Conservation (phyloP, 2,113 vertebrate genomes). For the Mastomys coucha region DNA sequence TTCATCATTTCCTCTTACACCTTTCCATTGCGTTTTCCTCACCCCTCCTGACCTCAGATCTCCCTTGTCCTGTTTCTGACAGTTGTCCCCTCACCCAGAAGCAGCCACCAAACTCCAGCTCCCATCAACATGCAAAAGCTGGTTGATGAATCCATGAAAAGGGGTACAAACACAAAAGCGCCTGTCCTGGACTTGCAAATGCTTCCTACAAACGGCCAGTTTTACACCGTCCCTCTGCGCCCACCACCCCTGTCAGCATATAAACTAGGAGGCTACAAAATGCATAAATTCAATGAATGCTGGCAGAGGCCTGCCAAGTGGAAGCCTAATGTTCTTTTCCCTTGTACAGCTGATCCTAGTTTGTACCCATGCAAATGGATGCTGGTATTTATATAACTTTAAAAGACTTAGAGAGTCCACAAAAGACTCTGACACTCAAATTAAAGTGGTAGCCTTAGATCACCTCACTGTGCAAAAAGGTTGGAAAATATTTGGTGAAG, state of each 20-base stretch:
- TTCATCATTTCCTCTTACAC: background rate
- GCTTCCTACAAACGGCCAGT: conserved; percentile 36
- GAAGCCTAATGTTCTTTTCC: conserved; percentile 54
- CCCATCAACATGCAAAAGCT: conserved; percentile 10
- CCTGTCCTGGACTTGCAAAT: background rate
- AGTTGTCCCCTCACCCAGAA: background rate
- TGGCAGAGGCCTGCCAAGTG: conserved; percentile 10
- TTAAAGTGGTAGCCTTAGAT: conserved; percentile 75
- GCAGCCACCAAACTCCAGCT: background rate
- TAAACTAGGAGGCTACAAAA: background rate
- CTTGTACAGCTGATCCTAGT: conserved; percentile 49
- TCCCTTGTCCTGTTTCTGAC: background rate
- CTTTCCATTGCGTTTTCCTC: background rate
- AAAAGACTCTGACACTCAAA: conserved; percentile 61
- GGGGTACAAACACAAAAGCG: conserved; percentile 9
- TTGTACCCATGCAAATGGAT: conserved; percentile 65
- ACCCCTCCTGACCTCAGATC: background rate
- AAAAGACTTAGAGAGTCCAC: conserved; percentile 66
- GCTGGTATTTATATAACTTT: conserved; percentile 69
- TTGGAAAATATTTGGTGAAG: conserved; percentile 61
- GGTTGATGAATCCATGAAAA: background rate
- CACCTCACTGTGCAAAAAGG: conserved; percentile 44
- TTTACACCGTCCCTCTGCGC: background rate
- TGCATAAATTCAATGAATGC: conserved; percentile 33
- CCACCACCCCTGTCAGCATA: background rate